A percentile compares a stretch with the other conserved stretches of the same genome.
phyloP scores from a whole-genome alignment of 2,888 invertebrate species.

The Tenthredo distinguenda region DNA sequence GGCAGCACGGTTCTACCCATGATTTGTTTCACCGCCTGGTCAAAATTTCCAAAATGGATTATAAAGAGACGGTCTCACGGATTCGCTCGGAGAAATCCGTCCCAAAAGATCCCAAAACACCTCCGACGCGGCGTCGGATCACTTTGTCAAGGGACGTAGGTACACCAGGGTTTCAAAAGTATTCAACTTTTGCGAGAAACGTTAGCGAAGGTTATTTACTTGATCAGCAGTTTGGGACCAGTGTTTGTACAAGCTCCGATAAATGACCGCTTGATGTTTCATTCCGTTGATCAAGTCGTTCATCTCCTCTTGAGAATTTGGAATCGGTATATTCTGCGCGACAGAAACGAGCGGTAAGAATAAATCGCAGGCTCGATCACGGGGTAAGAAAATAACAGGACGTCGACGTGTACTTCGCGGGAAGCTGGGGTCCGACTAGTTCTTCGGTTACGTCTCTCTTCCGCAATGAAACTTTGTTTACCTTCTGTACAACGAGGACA shows the following conservation, averaged over 20 bases:
- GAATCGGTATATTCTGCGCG: constrained; percentile 62
- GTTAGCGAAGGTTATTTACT: constrained; percentile 59
- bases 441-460: constrained; percentile 13
- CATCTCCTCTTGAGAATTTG: constrained; percentile 62
- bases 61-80: neutral
- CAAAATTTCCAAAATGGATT: neutral
- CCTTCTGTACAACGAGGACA: neutral
- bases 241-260: constrained; percentile 66
- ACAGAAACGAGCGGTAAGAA: neutral
- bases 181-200: neutral
- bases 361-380: neutral
- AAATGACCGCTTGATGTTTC: constrained; percentile 63
- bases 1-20: constrained; percentile 60
- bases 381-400: neutral
- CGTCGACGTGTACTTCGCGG: constrained; percentile 1
- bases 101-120: neutral
- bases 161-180: too few species aligned
- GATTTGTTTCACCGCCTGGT: constrained; percentile 62
- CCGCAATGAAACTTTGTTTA: constrained; percentile 45
- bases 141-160: too few species aligned
- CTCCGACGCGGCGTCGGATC: too few species aligned
- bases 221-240: constrained; percentile 64
- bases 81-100: neutral
- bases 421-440: neutral
- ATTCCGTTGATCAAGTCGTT: constrained; percentile 60